Evolutionary conservation across 2,888 invertebrate species (phyloP), one percentile per base, ranked within the genome.

Genomic region (Sphinx pinastri): DNA sequence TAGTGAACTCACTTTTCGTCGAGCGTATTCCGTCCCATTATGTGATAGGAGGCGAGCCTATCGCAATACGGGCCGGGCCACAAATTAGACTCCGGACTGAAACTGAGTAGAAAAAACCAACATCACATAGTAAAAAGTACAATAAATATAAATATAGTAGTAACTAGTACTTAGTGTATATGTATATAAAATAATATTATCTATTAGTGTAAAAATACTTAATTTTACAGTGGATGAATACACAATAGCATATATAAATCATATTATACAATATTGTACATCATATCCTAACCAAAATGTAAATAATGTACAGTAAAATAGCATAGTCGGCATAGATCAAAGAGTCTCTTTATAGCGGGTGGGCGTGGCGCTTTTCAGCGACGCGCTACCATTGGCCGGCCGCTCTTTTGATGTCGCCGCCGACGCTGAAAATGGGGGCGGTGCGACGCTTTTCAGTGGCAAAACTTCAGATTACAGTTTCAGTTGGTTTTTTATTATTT

Each of bases 341-440:
- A 84, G 83, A 84, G 85, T 90, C 90, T 84, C 92, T 93, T 79
- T 86, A 88, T 74, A 94, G 93, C 88, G 93, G 89, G 88, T 92
- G 87, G 93, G 93, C 93, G 93, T 92, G 89, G 80, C 88, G 78
- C 93, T 93, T 86, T 92, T 90, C 88, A 93, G 92, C 84, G 91
- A 74, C 73, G 85, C 76, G 73, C 80, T 77, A 75, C 78, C 71
- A 92, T 92, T 91, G 92, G 92, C 70, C 80, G 84, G 52, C 71
- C 67, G 75, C 47, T 71, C 80, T 77, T 88, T 86, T 88, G 80
- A 87, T 80, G 74, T 83, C 77, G 78, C 84, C 85, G 83, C 77
- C 81, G 84, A 81, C 85, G 88, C 93, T 93, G 79, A 81, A 84
- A 72, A 93, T 92, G 79, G 90, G 87, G 87, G 80, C 71, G 87